Base-by-base conservation (phyloP, 2,888 invertebrate species). In the Leptopterna dolabrata region DNA sequence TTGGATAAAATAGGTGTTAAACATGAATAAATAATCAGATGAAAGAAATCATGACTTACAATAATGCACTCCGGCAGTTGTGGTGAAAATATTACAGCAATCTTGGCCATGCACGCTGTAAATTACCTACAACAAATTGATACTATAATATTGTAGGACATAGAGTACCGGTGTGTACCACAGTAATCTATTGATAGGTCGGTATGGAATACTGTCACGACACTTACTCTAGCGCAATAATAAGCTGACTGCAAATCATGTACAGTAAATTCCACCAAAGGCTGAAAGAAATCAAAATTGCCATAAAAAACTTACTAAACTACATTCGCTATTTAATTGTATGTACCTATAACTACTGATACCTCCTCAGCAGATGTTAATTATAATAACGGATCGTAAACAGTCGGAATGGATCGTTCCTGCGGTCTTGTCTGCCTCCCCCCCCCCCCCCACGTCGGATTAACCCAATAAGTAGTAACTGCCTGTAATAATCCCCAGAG, bases 11-110 rank as follows among this genome's bases (percentile, higher is more conserved):
- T n/a, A n/a, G n/a, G n/a, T n/a, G n/a, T n/a, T n/a, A n/a, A n/a
- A n/a, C n/a, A n/a, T n/a, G n/a, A n/a, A n/a, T n/a, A n/a, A n/a
- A n/a, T n/a, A n/a, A n/a, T n/a, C n/a, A n/a, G n/a, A n/a, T n/a
- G n/a, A 47, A 47, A 47, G 13, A 47, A 9, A 14, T 76, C n/a
- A 16, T 6, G 0, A 76, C 76, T 76, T 19, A 76, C 76, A n/a
- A 24, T 36, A 19, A 2, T 76, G 76, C 19, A 76, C 43, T 3
- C 9, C 0, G 6, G 30, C 13, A 76, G 76, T 41, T 76, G 16
- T 19, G 76, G 76, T 76, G 29, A 76, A 76, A 19, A 76, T 76
- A 30, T 11, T 76, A 14, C 76, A 76, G 43, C 76, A 76, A 76
- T 76, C 76, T 4, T 19, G 16, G 6, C 36, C 36, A 16, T 76